Evolutionary conservation across 2,888 invertebrate genomes (phyloP).

Genomic region (Limnephilus lunatus): DNA sequence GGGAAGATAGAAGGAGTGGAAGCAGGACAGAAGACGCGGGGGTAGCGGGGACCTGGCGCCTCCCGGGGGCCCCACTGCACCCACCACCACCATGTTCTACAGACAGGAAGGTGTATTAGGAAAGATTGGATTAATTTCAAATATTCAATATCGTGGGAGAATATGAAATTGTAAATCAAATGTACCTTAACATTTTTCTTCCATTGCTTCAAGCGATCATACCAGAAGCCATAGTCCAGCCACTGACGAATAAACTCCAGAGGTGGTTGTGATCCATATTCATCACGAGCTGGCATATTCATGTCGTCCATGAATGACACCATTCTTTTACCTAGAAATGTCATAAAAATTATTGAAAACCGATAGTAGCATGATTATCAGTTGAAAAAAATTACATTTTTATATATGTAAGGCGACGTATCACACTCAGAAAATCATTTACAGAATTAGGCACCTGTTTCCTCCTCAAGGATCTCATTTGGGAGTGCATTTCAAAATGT

Average conservation of each 20-base stretch:
- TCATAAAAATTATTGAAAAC: not conserved
- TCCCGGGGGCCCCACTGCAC: conserved; percentile 92
- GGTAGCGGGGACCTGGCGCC: conserved; percentile 90
- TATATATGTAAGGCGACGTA: not conserved
- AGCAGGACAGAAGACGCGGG: conserved; percentile 86
- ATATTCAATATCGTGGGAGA: not conserved
- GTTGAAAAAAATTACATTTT: too few relatives aligned
- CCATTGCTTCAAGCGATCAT: conserved; percentile 87
- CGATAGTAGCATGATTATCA: too few relatives aligned
- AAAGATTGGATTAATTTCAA: not conserved
- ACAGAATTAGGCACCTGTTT: not conserved
- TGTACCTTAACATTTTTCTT: conserved; percentile 84
- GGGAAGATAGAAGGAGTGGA: conserved; percentile 84
- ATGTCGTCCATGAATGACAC: conserved; percentile 94
- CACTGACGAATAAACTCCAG: conserved; percentile 90
- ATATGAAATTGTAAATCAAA: not conserved
- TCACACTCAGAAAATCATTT: too few relatives aligned
- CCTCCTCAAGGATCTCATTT: too few relatives aligned
- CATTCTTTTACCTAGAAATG: conserved; percentile 82
- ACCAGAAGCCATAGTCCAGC: conserved; percentile 95
- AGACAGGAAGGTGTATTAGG: conserved; percentile 3
- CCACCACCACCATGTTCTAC: conserved; percentile 86
- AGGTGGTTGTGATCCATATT: conserved; percentile 93
- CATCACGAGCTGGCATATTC: conserved; percentile 94
- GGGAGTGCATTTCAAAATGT: too few relatives aligned